Conservation (phyloP, 2,113 vertebrate species). For the Talpa occidentalis region DNA sequence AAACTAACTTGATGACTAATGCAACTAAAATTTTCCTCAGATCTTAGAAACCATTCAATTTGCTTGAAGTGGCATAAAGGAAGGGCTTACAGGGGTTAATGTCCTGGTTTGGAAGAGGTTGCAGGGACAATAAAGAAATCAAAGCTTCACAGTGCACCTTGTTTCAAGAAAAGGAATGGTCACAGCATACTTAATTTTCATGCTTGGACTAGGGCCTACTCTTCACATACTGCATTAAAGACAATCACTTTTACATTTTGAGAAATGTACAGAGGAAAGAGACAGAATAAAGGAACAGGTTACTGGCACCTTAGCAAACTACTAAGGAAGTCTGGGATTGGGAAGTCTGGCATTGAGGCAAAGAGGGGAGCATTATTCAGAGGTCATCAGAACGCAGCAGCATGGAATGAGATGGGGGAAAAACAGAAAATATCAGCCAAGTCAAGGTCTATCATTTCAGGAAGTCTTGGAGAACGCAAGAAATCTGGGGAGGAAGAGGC, state of each 20-base stretch:
- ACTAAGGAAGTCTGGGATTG: neutral
- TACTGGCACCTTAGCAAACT: neutral
- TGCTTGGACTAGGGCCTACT: conserved; percentile 61
- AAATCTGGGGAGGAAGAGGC: conserved; percentile 28
- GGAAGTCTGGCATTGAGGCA: neutral
- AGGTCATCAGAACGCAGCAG: conserved; percentile 53
- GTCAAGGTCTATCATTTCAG: neutral
- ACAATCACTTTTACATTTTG: conserved; percentile 2
- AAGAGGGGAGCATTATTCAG: neutral
- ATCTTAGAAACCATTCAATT: conserved; percentile 37
- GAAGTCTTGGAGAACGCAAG: neutral
- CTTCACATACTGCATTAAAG: neutral
- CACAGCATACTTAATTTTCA: neutral
- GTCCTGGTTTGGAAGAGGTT: neutral
- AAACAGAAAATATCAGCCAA: neutral
- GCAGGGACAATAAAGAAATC: conserved; percentile 1
- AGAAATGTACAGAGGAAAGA: conserved; percentile 24
- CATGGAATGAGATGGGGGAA: neutral
- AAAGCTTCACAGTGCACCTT: neutral
- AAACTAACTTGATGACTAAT: conserved; percentile 1
- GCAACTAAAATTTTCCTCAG: conserved; percentile 49
- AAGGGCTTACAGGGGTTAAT: neutral
- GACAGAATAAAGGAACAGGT: neutral
- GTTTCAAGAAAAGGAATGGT: conserved; percentile 33
- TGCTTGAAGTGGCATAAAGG: neutral